Conservation (phyloP, 2,113 vertebrate genomes). For the Prietella phreatophila region DNA sequence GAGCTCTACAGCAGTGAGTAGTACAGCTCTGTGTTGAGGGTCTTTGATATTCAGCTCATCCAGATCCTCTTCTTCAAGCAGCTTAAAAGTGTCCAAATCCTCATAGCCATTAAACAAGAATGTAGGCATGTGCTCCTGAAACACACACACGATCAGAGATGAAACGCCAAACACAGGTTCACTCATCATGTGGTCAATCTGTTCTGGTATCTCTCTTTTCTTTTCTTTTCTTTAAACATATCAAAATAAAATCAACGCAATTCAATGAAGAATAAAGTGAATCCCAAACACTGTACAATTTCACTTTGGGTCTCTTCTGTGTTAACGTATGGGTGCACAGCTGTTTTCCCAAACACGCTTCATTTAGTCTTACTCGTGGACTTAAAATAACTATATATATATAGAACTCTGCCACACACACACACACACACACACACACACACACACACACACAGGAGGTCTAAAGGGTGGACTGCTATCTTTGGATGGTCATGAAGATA, state of each 20-base stretch:
- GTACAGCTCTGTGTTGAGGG: constrained; percentile 90
- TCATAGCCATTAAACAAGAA: constrained; percentile 98
- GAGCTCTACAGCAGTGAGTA: constrained; percentile 93
- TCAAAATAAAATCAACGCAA: background rate
- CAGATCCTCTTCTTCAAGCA: constrained; percentile 95
- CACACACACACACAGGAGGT: constrained; percentile 21
- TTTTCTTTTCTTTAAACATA: background rate
- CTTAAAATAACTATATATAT: background rate
- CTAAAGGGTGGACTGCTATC: constrained; percentile 23
- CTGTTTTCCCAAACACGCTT: background rate
- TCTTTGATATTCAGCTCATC: constrained; percentile 95
- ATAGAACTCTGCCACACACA: background rate
- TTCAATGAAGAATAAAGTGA: background rate
- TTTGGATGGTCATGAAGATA: constrained; percentile 18
- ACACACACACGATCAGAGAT: background rate
- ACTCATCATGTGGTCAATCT: background rate
- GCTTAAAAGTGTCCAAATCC: constrained; percentile 95
- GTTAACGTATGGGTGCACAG: background rate
- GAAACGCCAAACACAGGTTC: background rate
- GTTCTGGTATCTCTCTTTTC: background rate
- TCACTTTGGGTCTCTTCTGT: background rate
- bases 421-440: background rate
- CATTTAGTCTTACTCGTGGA: background rate
- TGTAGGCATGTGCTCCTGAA: constrained; percentile 96
- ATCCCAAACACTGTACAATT: background rate